These are phyloP conservation scores for Peromyscus eremicus DNA, from an alignment of 2,797 vertebrate species.

Conservation along the genomic window DNA sequence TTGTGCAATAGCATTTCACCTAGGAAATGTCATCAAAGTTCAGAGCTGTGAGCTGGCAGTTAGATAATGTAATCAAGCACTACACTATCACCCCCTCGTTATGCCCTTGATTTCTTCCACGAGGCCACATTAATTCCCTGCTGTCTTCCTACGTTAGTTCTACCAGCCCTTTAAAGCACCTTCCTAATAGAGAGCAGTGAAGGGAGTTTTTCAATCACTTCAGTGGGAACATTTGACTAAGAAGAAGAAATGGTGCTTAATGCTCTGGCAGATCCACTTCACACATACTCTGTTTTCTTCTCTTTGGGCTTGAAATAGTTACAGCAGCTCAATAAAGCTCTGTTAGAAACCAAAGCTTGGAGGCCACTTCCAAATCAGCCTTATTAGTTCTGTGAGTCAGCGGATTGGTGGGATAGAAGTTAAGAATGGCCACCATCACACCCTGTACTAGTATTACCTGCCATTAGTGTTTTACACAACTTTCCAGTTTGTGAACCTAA, in stretches of 20 bases:
- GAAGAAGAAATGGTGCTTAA: conserved; percentile 49
- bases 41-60: conserved; percentile 1
- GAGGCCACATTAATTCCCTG: not conserved
- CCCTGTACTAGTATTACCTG: conserved; percentile 82
- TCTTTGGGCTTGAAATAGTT: conserved; percentile 61
- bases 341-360: conserved; percentile 36
- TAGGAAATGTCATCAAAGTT: conserved; percentile 28
- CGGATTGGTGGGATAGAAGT: conserved; percentile 69
- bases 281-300: conserved; percentile 6
- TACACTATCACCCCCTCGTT: not conserved
- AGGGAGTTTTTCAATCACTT: not conserved
- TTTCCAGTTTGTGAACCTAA: conserved; percentile 84
- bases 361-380: conserved; percentile 10
- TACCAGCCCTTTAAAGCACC: conserved; percentile 3
- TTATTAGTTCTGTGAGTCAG: conserved; percentile 64
- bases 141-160: not conserved
- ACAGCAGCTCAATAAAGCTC: not conserved
- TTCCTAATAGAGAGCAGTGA: conserved; percentile 36
- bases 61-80: conserved; percentile 6
- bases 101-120: conserved; percentile 32
- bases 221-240: not conserved
- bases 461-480: conserved; percentile 75
- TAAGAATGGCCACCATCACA: conserved; percentile 72
- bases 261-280: conserved; percentile 12
- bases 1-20: conserved; percentile 35